phyloP scores from a whole-genome alignment of 2,888 invertebrate species.

The Dysmachus trigonus region DNA sequence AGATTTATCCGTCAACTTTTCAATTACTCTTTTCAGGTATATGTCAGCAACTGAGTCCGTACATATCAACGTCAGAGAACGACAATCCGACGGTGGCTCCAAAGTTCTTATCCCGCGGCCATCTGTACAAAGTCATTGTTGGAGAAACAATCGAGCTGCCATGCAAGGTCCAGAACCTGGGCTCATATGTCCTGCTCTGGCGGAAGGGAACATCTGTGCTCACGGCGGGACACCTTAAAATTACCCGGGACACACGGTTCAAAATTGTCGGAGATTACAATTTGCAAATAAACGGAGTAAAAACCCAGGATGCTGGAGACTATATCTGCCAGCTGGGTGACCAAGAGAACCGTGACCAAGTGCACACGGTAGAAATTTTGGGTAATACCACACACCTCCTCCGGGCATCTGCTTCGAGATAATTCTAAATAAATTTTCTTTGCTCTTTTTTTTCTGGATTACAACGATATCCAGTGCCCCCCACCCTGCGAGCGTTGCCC shows the following conservation, averaged over 20 bases:
- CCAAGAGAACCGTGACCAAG: slow-evolving; percentile 74
- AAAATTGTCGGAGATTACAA: slow-evolving; percentile 76
- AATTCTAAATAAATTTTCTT: slow-evolving; percentile 6
- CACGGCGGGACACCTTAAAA: slow-evolving; percentile 76
- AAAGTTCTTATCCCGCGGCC: slow-evolving; percentile 77
- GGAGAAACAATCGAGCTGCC: slow-evolving; percentile 81
- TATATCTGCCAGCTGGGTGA: slow-evolving; percentile 79
- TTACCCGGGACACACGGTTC: slow-evolving; percentile 73
- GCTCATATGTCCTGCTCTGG: slow-evolving; percentile 75
- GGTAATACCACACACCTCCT: slow-evolving; percentile 55
- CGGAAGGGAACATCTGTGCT: slow-evolving; percentile 75
- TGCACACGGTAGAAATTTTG: slow-evolving; percentile 77
- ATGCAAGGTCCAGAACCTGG: slow-evolving; percentile 80
- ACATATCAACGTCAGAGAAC: slow-evolving; percentile 48
- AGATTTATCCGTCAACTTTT: not conserved
- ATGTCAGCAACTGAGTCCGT: slow-evolving; percentile 50
- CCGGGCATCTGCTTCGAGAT: not conserved
- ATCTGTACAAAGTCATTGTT: slow-evolving; percentile 79
- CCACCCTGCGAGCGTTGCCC: slow-evolving; percentile 72
- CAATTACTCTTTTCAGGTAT: slow-evolving; percentile 45
- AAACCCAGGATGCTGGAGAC: slow-evolving; percentile 76
- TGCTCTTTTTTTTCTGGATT: slow-evolving; percentile 36
- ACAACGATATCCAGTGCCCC: slow-evolving; percentile 67
- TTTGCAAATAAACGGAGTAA: slow-evolving; percentile 74
- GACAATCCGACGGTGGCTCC: slow-evolving; percentile 66